Evolutionary conservation across 2,797 vertebrate genomes (phyloP).

Genomic region (Potorous gilbertii): DNA sequence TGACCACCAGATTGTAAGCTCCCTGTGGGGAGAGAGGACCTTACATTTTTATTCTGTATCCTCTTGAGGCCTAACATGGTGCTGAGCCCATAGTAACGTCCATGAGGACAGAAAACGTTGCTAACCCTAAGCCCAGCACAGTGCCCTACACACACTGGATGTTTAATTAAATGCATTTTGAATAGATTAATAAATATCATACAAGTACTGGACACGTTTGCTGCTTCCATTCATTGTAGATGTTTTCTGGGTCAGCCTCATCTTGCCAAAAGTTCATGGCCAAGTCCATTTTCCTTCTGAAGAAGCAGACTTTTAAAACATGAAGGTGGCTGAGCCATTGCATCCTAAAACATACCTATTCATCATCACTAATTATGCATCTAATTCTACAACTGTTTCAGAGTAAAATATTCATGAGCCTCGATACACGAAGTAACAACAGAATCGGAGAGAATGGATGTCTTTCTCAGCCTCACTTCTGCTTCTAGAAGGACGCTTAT

Average conservation of each 20-base stretch:
- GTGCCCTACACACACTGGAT: not conserved
- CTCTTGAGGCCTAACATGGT: not conserved
- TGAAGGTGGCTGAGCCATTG: conserved; percentile 58
- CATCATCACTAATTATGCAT: conserved; percentile 72
- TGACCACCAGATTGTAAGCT: not conserved
- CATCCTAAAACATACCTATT: conserved; percentile 65
- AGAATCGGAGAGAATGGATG: conserved; percentile 49
- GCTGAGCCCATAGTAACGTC: not conserved
- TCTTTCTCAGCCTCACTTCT: conserved; percentile 56
- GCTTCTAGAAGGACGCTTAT: conserved; percentile 27
- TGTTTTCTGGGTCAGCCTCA: conserved; percentile 37
- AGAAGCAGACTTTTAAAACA: conserved; percentile 66
- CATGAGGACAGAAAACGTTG: not conserved
- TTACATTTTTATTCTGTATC: not conserved
- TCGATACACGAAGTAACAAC: conserved; percentile 64
- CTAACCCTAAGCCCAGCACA: not conserved
- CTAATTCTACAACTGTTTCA: conserved; percentile 59
- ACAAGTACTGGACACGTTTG: not conserved
- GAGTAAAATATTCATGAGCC: conserved; percentile 70
- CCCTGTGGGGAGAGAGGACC: not conserved
- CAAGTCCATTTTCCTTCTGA: conserved; percentile 40
- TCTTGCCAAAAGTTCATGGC: conserved; percentile 50
- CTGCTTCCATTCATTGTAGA: conserved; percentile 42
- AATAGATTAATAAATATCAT: not conserved
- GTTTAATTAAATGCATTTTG: not conserved